Evolutionary conservation across 1,140 invertebrate species (phyloP), one percentile per base, ranked within the genome.

Genomic region (Drosophila bocqueti): DNA sequence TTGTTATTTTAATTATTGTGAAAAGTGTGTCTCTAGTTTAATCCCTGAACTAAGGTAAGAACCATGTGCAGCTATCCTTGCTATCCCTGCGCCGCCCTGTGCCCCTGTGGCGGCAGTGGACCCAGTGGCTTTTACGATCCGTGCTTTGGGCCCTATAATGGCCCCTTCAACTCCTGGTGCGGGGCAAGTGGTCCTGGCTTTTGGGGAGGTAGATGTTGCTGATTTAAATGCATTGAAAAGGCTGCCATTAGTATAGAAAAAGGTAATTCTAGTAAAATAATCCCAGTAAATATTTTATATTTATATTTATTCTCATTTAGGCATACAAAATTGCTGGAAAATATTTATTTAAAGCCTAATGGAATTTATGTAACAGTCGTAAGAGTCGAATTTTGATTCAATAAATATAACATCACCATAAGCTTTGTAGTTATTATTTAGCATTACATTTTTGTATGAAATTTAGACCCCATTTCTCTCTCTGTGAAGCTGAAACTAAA

Each of bases 121-220:
- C 80, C 81, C 0, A 65, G 69, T 21, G 81, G 81, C 10, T 83
- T 79, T 26, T 83, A 68, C 42, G 80, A 83, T 66, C 57, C 79
- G 8, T 76, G 76, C 49, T 79, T 69, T 45, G 80, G 80, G 5
- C 24, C 54, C 26, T 83, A 45, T 47, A 60, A 79, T n/a, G 81
- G 81, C 7, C 69, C 75, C 0, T 83, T 83, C n/a, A 83, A 83
- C 38, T 74, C 58, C 0, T 78, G 75, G 47, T 78, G 74, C 18
- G 75, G 80, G 1, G 36, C 75, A 0, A 50, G 67, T 36, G 75
- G 79, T 15, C 80, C 80, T 3, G 61, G 66, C 4, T 81, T 54
- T 31, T 81, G 79, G 80, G 10, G 55, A 18, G 80, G 79, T 26
- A 16, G 77, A n/a, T 54, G 69, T 40, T 80, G 76, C 54, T 80